Base-by-base conservation (phyloP, 2,888 invertebrate genomes). In the Disparrhopalites patrizii region DNA sequence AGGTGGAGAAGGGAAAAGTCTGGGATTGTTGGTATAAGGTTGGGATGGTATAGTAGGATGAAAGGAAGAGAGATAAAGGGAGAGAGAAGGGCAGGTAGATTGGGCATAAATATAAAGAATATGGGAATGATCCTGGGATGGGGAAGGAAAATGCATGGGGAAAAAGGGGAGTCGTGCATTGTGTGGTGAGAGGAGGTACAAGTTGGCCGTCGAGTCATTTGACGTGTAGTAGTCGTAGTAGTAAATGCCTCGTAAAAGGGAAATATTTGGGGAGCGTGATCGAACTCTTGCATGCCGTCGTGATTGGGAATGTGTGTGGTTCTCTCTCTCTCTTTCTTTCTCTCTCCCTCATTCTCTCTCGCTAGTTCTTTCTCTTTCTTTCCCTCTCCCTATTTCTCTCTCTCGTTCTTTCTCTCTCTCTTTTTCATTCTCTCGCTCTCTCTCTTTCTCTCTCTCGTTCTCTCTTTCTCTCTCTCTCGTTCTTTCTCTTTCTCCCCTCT, bases 221-320 rank as follows among this genome's bases (percentile, higher is more conserved):
- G 18, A 52, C 52, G 25, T 28, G n/a, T n/a, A n/a, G n/a, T n/a
- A 27, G 30, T 52, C 52, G 52, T 7, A 23, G 28, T 56, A 33
- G 56, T 56, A 56, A 56, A 56, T 56, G 56, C 36, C 56, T 56
- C 56, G 56, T 56, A 56, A 56, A 56, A 56, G 56, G 30, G 56
- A 56, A 56, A 56, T 56, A 56, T 56, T 33, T 36, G 33, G 56
- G 56, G 36, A 56, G 56, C 56, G 56, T 56, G 56, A 56, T 56
- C 56, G 56, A 56, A 56, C 36, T 33, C n/a, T 56, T 56, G 56
- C 56, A 56, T 56, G 56, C 20, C 15, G 10, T 10, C 13, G 10
- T 27, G 4, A 25, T 15, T 25, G 27, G n/a, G 28, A 20, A 27
- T 47, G 51, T 20, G 51, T 20, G 27, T 51, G 51, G 13, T 7